Percentiles rank a stretch among this genome's conserved stretches.
Evolutionary conservation across 2,797 vertebrate genomes (phyloP).

Genomic region (Takifugu ocellatus): DNA sequence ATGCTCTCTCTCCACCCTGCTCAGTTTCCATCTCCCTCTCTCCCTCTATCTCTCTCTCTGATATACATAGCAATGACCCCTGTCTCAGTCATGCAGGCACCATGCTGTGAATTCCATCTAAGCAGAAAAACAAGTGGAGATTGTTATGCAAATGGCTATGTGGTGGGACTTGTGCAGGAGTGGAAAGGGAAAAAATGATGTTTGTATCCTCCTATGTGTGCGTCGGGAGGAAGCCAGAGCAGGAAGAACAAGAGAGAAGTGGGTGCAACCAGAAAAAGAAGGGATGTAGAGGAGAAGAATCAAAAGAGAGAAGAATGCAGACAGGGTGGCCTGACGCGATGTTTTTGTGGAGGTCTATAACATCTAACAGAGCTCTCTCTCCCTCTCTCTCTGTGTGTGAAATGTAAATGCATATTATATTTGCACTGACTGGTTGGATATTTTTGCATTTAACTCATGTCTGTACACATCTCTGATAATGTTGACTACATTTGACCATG

Average conservation of each 20-base stretch:
- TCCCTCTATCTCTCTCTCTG: conserved; percentile 53
- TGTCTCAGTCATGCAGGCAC: conserved; percentile 72
- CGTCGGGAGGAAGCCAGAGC: conserved; percentile 32
- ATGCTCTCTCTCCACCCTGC: conserved; percentile 23
- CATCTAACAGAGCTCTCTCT: conserved; percentile 25
- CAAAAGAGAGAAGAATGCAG: conserved; percentile 23
- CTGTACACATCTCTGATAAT: conserved; percentile 72
- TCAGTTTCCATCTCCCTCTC: conserved; percentile 31
- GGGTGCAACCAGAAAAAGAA: not conserved
- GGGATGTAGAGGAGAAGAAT: conserved; percentile 24
- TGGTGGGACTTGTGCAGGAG: conserved; percentile 61
- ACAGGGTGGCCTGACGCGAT: conserved; percentile 34
- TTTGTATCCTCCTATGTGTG: conserved; percentile 61
- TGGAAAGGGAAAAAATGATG: conserved; percentile 20
- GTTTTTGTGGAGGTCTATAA: conserved; percentile 35
- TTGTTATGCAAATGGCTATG: conserved; percentile 84
- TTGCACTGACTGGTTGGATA: too few species aligned
- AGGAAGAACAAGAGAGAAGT: conserved; percentile 4
- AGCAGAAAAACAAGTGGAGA: conserved; percentile 84
- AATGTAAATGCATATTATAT: too few species aligned
- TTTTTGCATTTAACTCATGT: too few species aligned
- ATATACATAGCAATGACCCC: conserved; percentile 82
- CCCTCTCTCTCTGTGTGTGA: conserved; percentile 29
- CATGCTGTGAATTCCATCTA: conserved; percentile 85
- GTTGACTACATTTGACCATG: too few species aligned